Evolutionary conservation across 92 coral and sea anemone species (phyloP), one percentile per base, ranked within the genome.

Genomic region (Phenganax subtilis): DNA sequence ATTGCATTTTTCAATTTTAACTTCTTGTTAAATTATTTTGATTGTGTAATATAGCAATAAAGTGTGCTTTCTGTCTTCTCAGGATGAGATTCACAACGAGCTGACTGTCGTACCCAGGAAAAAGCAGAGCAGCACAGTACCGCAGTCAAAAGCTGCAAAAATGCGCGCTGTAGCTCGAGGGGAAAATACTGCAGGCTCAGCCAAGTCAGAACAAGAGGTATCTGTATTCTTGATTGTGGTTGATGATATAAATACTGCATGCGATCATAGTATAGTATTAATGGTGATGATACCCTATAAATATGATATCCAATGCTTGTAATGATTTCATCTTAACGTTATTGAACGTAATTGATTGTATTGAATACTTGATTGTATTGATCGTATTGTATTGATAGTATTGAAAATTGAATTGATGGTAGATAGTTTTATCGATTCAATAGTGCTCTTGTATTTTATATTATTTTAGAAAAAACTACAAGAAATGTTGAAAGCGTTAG

Each of bases 141-240:
- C 96, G 55, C 76, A 97, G 9, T 96, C 99, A 20, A 91, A 92
- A 81, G 99, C 99, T 17, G 97, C 99, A 29, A 96, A 96, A 86
- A 92, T 96, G 97, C 89, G 99, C 59, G 99, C 99, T 17, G 87
- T 96, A 67, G 97, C 96, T 71, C 78, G 99, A 83, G 97, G 97
- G 71, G 99, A 92, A 54, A 93, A 92, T 74, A 92, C 96, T 25
- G 92, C 91, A 9, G 85, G 89, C 63, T 85, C 76, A 56, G 12
- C 58, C 12, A 89, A 88, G 83, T 90, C 88, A 2, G 97, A 91
- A 55, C 87, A 91, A 74, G 93, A 91, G 93, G 93, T 88, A 47
- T 2, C 47, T 37, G 47, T 37, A 37, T 37, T 37, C 3, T 37
- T 37, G 47, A 37, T 37, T 5, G 47, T 5, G 5, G 3, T 37